Percentiles rank a stretch among this genome's conserved stretches.
These are phyloP conservation scores for Brenthis hecate DNA, from an alignment of 2,888 invertebrate genomes.

Conservation along the genomic window DNA sequence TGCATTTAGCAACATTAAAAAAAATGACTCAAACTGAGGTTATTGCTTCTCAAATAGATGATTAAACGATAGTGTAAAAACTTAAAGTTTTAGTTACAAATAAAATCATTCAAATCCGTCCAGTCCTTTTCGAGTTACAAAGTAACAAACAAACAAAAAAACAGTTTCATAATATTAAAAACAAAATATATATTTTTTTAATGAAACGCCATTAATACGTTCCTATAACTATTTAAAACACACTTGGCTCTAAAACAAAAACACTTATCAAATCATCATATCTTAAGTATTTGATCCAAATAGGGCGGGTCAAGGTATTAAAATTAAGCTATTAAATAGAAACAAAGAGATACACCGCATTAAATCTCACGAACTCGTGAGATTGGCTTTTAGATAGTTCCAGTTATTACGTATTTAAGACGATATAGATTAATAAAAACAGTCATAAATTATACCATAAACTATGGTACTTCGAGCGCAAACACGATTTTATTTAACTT, in stretches of 20 bases:
- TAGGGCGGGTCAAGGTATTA: constrained; percentile 25
- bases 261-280: constrained; percentile 14
- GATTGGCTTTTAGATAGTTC: constrained; percentile 15
- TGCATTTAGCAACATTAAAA: too few relatives aligned
- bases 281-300: constrained; percentile 19
- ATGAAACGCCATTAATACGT: too few relatives aligned
- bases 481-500: background rate
- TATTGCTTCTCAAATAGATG: too few relatives aligned
- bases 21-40: too few relatives aligned
- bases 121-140: too few relatives aligned
- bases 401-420: constrained; percentile 25
- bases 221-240: too few relatives aligned
- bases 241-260: constrained; percentile 3
- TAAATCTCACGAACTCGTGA: constrained; percentile 36
- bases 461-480: background rate
- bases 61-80: too few relatives aligned
- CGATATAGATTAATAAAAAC: constrained; percentile 26
- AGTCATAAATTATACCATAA: constrained; percentile 23
- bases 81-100: too few relatives aligned
- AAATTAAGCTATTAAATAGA: constrained; percentile 35
- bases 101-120: too few relatives aligned
- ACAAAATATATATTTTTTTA: too few relatives aligned
- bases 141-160: too few relatives aligned
- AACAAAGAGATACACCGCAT: constrained; percentile 28
- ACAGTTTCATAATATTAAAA: too few relatives aligned